These are phyloP conservation scores for Psephotus haematonotus DNA, from an alignment of 2,113 vertebrate species.

Conservation along the genomic window DNA sequence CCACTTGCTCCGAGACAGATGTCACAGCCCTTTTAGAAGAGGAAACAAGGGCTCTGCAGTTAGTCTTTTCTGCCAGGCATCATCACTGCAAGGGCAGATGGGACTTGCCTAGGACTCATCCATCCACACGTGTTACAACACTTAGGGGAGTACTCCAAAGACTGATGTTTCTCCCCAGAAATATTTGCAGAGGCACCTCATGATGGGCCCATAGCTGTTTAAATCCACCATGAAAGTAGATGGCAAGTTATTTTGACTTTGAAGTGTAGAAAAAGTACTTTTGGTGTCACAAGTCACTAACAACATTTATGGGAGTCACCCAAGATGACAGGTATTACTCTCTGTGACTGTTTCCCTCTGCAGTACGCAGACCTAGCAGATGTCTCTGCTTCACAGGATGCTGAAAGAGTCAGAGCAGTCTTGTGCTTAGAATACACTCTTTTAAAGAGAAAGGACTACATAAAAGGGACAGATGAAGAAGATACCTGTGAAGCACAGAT, in stretches of 20 bases:
- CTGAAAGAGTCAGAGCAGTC: not conserved
- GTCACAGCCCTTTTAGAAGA: not conserved
- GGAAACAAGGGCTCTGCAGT: not conserved
- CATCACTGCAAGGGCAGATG: not conserved
- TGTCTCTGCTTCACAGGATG: not conserved
- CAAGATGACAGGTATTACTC: not conserved
- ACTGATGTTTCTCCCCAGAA: not conserved
- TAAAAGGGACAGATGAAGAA: not conserved
- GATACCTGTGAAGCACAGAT: not conserved
- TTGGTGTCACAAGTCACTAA: not conserved
- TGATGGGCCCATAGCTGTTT: not conserved
- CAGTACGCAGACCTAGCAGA: not conserved
- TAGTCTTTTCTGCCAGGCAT: not conserved
- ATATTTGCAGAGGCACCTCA: not conserved
- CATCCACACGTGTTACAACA: accelerated
- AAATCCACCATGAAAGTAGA: not conserved
- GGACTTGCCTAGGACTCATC: not conserved
- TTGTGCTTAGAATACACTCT: not conserved
- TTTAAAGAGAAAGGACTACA: not conserved
- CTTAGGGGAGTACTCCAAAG: not conserved
- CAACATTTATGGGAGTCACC: not conserved
- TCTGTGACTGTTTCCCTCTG: not conserved
- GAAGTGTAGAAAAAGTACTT: not conserved
- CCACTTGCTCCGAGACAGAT: not conserved
- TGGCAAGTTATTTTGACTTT: not conserved